Percentiles rank a stretch among this genome's conserved stretches.
phyloP scores from a whole-genome alignment of 2,888 invertebrate species.

The Lycaena phlaeas region DNA sequence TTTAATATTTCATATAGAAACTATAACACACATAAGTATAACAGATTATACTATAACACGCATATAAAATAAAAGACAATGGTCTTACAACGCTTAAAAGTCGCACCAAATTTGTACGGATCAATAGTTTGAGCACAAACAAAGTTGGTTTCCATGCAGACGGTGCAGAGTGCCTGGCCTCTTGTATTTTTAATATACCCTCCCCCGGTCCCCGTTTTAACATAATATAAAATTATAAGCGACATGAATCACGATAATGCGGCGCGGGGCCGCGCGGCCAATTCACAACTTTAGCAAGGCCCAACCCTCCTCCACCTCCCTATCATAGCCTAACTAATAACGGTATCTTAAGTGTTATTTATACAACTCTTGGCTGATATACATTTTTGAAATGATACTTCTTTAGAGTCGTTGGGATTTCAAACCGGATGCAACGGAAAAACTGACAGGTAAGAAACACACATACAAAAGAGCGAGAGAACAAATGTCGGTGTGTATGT shows the following conservation, averaged over 20 bases:
- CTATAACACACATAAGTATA: no score
- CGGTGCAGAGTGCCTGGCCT: constrained; percentile 51
- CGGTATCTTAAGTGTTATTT: constrained; percentile 1
- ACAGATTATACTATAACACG: no score
- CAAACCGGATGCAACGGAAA: no score
- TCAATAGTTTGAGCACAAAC: constrained; percentile 63
- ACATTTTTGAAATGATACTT: no score
- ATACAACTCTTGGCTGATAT: no score
- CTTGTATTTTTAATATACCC: constrained; percentile 69
- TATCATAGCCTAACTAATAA: constrained; percentile 14
- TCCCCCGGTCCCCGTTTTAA: constrained; percentile 52
- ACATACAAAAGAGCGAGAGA: no score
- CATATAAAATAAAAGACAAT: background rate
- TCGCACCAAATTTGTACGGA: constrained; percentile 32
- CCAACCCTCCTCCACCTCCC: constrained; percentile 29
- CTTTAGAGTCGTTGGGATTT: no score
- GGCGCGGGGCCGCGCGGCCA: constrained; percentile 59
- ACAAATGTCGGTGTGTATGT: no score
- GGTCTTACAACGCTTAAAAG: constrained; percentile 19
- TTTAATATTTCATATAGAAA: no score
- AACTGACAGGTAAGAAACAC: no score
- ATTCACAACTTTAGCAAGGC: constrained; percentile 60
- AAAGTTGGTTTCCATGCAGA: constrained; percentile 60
- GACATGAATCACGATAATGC: constrained; percentile 72
- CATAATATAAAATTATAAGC: constrained; percentile 73